phyloP scores from a whole-genome alignment of 2,888 invertebrate genomes.

The Endotricha flammealis region DNA sequence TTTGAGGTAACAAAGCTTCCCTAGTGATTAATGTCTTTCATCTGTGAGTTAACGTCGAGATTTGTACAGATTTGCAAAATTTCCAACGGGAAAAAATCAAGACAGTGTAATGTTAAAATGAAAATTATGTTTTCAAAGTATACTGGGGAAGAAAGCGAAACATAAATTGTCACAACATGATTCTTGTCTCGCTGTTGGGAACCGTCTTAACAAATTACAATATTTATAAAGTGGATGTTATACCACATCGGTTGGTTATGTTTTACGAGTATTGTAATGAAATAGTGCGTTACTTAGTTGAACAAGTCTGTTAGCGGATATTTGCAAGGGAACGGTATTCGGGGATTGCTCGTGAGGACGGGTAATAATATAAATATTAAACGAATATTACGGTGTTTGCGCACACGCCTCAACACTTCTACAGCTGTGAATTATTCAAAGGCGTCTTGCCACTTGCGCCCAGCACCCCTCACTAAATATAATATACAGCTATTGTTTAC shows the following conservation, averaged over 20 bases:
- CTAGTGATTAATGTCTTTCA: constrained; percentile 3
- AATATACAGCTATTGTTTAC: constrained; percentile 42
- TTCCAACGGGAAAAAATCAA: constrained; percentile 3
- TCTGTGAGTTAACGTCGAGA: constrained; percentile 2
- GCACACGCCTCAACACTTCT: constrained; percentile 59
- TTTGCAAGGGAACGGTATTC: constrained; percentile 43
- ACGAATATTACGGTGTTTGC: constrained; percentile 60
- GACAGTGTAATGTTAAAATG: constrained; percentile 5
- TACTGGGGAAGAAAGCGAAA: not conserved
- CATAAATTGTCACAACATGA: constrained; percentile 2
- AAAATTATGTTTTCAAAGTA: constrained; percentile 7
- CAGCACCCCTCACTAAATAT: constrained; percentile 22
- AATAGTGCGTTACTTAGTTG: constrained; percentile 34
- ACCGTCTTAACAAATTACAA: constrained; percentile 28
- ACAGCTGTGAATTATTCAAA: constrained; percentile 63
- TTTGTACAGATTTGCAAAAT: constrained; percentile 4
- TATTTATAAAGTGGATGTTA: constrained; percentile 22
- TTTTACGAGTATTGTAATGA: constrained; percentile 31
- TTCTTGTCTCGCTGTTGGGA: constrained; percentile 13
- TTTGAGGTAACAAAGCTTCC: constrained; percentile 4
- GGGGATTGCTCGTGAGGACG: constrained; percentile 45
- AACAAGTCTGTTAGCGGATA: constrained; percentile 36
- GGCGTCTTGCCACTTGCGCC: constrained; percentile 31
- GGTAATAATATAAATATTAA: constrained; percentile 65
- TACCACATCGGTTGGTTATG: constrained; percentile 21